phyloP scores from a whole-genome alignment of 2,113 vertebrate species.

The Taxidea taxus region DNA sequence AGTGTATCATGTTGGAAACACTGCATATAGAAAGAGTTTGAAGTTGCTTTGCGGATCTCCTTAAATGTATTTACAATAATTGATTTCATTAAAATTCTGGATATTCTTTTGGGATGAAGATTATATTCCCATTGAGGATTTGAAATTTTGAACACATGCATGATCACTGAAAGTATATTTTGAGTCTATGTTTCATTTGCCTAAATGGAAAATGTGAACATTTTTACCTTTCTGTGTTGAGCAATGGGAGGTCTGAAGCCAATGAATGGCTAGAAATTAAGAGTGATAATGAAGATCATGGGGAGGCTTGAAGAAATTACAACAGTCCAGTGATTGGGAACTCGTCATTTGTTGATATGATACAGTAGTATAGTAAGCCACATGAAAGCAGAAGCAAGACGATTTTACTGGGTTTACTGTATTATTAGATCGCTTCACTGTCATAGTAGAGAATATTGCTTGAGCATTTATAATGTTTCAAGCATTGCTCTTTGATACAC shows the following conservation, averaged over 20 bases:
- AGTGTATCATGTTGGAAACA: constrained; percentile 11
- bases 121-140: background rate
- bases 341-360: background rate
- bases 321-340: background rate
- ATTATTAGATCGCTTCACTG: background rate
- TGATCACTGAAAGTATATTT: background rate
- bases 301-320: background rate
- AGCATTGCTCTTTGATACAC: background rate
- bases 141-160: background rate
- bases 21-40: background rate
- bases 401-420: background rate
- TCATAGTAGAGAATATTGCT: background rate
- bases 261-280: background rate
- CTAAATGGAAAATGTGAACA: background rate
- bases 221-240: background rate
- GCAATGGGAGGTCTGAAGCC: background rate
- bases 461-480: background rate
- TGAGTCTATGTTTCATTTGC: background rate
- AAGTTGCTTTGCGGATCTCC: background rate
- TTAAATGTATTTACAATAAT: background rate
- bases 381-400: background rate
- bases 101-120: background rate
- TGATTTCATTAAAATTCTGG: background rate
- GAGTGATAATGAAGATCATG: background rate
- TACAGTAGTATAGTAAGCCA: background rate